Percentiles rank a stretch among this genome's conserved stretches.
phyloP scores from a whole-genome alignment of 1,140 invertebrate genomes.

The Drosophila nikananu region DNA sequence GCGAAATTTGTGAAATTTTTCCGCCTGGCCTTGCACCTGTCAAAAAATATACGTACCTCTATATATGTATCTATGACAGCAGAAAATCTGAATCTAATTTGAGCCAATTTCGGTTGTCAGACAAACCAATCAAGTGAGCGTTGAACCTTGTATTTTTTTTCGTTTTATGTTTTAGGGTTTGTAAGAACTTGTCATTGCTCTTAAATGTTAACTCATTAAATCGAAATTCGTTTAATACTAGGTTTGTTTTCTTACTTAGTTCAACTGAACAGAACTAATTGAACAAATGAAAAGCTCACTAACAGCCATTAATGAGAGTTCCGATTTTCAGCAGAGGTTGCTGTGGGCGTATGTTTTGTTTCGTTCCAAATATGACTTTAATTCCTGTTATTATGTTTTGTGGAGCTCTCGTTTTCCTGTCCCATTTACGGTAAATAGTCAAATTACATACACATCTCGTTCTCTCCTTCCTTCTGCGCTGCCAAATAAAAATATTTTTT shows the following conservation, averaged over 20 bases:
- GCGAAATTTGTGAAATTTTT: slow-evolving; percentile 10
- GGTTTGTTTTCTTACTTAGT: not conserved
- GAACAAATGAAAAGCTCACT: not conserved
- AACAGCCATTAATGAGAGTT: slow-evolving; percentile 32
- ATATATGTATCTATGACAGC: slow-evolving; percentile 24
- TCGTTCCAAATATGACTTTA: slow-evolving; percentile 68
- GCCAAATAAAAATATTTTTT: slow-evolving; percentile 26
- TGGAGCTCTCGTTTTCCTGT: slow-evolving; percentile 26
- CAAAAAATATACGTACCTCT: slow-evolving; percentile 21
- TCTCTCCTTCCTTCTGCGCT: not conserved
- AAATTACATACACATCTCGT: slow-evolving; percentile 33
- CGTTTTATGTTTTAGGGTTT: not conserved
- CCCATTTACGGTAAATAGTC: slow-evolving; percentile 44
- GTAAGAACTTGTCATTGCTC: not conserved
- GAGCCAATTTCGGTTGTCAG: slow-evolving; percentile 40
- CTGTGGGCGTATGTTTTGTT: slow-evolving; percentile 53
- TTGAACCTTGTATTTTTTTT: slow-evolving; percentile 42
- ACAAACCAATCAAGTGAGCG: slow-evolving; percentile 60
- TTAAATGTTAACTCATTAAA: not conserved
- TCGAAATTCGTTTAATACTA: not conserved
- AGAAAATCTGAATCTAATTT: slow-evolving; percentile 16
- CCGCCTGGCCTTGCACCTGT: slow-evolving; percentile 52
- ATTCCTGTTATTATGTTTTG: slow-evolving; percentile 62
- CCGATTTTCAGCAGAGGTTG: slow-evolving; percentile 5
- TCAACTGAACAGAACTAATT: not conserved